Evolutionary conservation across 2,113 vertebrate species (phyloP).

Genomic region (Limnothrissa miodon): DNA sequence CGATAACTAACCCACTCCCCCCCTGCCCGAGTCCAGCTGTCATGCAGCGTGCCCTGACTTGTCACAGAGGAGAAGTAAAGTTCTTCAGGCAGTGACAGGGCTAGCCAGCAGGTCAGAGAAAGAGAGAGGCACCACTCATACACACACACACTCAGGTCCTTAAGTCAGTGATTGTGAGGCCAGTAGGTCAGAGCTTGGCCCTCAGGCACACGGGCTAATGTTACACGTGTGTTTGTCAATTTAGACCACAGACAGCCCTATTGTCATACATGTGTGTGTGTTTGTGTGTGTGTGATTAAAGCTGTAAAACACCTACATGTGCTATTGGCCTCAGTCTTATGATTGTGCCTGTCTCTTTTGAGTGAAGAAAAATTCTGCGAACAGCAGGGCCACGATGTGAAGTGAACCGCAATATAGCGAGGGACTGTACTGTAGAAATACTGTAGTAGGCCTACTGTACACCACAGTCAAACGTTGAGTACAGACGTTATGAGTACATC

Average conservation of each 20-base stretch:
- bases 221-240: not conserved
- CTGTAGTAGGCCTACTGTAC: too few relatives aligned
- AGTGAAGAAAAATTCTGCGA: too few relatives aligned
- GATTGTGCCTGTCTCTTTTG: too few relatives aligned
- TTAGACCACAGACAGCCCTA: not conserved
- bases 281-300: not conserved
- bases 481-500: too few relatives aligned
- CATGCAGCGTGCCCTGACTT: constrained; percentile 87
- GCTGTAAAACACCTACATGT: not conserved
- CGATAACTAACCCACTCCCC: constrained; percentile 12
- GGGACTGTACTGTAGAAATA: too few relatives aligned
- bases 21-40: constrained; percentile 78
- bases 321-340: too few relatives aligned
- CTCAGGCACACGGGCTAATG: not conserved
- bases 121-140: constrained; percentile 17
- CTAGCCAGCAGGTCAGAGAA: not conserved
- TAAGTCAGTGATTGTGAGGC: not conserved
- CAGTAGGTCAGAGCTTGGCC: not conserved
- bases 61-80: constrained; percentile 74
- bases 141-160: not conserved
- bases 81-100: constrained; percentile 12
- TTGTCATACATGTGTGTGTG: not conserved
- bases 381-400: too few relatives aligned
- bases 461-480: too few relatives aligned
- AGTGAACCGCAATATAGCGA: too few relatives aligned